Conservation (phyloP, 1,140 invertebrate genomes). For the Panagrolaimus sp. region DNA sequence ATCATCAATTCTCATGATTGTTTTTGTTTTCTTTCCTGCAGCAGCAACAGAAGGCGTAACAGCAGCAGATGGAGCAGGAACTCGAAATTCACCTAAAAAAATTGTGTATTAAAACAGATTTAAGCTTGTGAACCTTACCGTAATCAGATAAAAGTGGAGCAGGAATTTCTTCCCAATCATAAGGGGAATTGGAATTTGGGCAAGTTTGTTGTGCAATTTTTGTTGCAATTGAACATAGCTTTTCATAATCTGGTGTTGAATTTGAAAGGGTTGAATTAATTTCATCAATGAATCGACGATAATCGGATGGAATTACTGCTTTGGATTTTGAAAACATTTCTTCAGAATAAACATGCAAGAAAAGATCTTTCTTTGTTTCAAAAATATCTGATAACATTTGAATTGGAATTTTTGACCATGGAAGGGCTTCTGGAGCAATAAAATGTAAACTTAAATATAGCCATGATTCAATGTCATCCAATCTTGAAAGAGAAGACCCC, state of each 20-base stretch:
- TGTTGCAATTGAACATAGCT: not conserved
- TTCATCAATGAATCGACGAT: conserved; percentile 11
- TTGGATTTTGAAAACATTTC: not conserved
- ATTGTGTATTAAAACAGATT: not conserved
- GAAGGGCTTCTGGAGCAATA: not conserved
- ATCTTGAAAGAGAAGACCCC: not conserved
- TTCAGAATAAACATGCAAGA: not conserved
- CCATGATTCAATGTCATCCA: conserved; percentile 8
- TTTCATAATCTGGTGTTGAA: not conserved
- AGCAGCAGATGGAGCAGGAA: not conserved
- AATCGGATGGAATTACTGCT: not conserved
- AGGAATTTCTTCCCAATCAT: conserved; percentile 14
- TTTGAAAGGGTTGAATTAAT: not conserved
- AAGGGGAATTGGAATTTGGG: not conserved
- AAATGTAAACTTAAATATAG: not conserved
- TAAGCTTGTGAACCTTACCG: not conserved
- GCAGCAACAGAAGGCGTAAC: not conserved
- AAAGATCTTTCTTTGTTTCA: not conserved
- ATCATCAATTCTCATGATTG: not conserved
- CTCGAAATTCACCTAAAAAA: conserved; percentile 12
- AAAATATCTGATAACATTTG: conserved; percentile 10
- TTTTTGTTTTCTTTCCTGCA: not conserved
- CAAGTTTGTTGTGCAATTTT: not conserved
- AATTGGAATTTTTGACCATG: not conserved
- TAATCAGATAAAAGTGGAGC: conserved; percentile 1